Base-by-base conservation (phyloP, 2,113 vertebrate genomes). In the Chloroceryle aenea region DNA sequence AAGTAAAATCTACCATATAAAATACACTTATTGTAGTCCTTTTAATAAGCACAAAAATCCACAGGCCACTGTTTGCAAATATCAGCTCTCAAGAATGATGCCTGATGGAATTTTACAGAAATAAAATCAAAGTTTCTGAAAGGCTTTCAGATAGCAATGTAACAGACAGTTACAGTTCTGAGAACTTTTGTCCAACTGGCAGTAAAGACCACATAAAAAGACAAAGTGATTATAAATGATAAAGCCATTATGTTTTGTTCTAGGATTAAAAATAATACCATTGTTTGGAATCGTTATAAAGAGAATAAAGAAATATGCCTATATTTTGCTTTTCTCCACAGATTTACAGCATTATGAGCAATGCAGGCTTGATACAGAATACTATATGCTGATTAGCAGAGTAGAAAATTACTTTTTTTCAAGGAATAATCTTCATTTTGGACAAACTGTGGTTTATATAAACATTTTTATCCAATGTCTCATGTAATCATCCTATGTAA, bases 81-180 rank as follows among this genome's bases (percentile, higher is more conserved):
- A 63, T 6, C 14, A 50, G 4, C 10, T 56, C 40, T 52, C 6
- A 43, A 66, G 10, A 83, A n/a, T 8, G 32, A 11, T 67, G 7
- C 9, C 55, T 61, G 32, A 55, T 10, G 26, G 14, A 30, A 89
- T 76, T 84, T 58, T 64, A 34, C 53, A 61, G 29, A 86, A 88
- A 79, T 23, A n/a, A 83, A 76, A 67, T 16, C 13, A 10, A 74
- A 88, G 42, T 48, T 85, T 86, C 30, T 82, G 16, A 52, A 80
- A 80, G 7, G 14, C 47, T 80, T 83, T 75, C 61, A 89, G 45
- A 32, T 3, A 88, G 27, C 1, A 1, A 43, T 61, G 34, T 18
- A 50, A 67, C 14, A 77, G 9, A 53, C 9, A 75, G 14, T 14
- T n/a, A 59, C 0, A 0, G 22, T 22, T 63, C 7, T 7, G 22